Evolutionary conservation across 2,797 vertebrate species (phyloP), one percentile per base, ranked within the genome.

Genomic region (Erethizon dorsatum): DNA sequence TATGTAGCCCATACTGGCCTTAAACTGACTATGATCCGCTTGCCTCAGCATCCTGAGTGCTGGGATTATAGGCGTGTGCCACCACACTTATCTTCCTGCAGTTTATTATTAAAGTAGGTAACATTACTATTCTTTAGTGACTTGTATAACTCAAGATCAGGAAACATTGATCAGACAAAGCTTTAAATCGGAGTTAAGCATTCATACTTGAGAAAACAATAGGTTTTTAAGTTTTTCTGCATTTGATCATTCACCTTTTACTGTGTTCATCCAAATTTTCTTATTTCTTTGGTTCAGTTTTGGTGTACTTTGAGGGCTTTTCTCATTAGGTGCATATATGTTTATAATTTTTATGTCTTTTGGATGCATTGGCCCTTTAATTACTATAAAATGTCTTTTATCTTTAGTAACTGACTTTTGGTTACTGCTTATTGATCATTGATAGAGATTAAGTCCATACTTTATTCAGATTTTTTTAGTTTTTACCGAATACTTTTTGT

Each of bases 171-270:
- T 87, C 80, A 67, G 50, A 50, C 26, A 87, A 82, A 83, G 24
- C n/a, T 94, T 96, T 79, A 54, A 92, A 56, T 91, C 31, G 50
- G 56, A 85, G 28, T 95, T 83, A 87, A 67, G 20, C 69, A 83
- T 83, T 95, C 45, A 80, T 63, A 28, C 9, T 75, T 67, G 65
- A 94, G 52, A n/a, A 59, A 57, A 83, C 15, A 61, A 54, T 85
- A 75, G 54, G 41, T 69, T 47, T 80, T 47, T 59, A 50, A 57
- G 67, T 75, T 91, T 88, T 41, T 92, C 24, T 78, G n/a, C 31
- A 17, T 9, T 92, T 85, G 45, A 82, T 91, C 26, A 5, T 26
- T 71, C 67, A 52, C 56, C 52, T 87, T 31, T 90, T 90, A 52
- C 63, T 65, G 17, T 82, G 24, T 45, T 90, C 9, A 61, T 94